Percentiles rank a stretch among this genome's conserved stretches.
phyloP scores from a whole-genome alignment of 2,113 vertebrate species.

The Acinonyx jubatus region DNA sequence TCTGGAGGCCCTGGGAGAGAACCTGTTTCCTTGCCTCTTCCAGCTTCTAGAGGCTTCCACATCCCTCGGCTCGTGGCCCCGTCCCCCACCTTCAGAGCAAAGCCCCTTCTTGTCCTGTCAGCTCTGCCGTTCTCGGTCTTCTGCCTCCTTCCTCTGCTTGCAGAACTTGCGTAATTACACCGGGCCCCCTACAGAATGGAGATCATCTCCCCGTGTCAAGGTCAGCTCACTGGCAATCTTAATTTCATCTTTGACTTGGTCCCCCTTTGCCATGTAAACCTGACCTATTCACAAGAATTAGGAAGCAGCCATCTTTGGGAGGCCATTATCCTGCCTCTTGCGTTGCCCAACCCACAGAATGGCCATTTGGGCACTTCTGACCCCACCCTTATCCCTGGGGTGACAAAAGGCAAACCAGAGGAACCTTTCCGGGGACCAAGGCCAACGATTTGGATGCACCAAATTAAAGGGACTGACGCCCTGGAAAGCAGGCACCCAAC shows the following conservation, averaged over 20 bases:
- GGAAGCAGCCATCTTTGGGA: not conserved
- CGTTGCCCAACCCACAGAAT: not conserved
- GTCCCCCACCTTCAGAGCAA: not conserved
- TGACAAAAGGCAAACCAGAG: not conserved
- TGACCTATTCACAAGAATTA: not conserved
- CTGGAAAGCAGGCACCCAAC: not conserved
- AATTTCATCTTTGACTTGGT: not conserved
- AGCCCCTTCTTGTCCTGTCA: not conserved
- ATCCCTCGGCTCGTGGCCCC: not conserved
- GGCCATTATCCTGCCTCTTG: not conserved
- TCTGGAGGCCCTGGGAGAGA: not conserved
- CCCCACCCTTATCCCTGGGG: not conserved
- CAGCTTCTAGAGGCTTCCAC: not conserved
- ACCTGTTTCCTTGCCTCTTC: not conserved
- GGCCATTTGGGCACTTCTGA: not conserved
- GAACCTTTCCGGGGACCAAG: not conserved
- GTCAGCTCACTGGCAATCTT: not conserved
- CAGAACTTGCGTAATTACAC: not conserved
- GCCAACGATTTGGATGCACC: not conserved
- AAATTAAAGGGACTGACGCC: not conserved
- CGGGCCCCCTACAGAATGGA: not conserved
- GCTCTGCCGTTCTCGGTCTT: not conserved
- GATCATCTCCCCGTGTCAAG: not conserved
- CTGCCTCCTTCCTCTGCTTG: not conserved
- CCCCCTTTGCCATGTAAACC: not conserved